Base-by-base conservation (phyloP, 2,797 vertebrate species). In the Valencia hispanica region DNA sequence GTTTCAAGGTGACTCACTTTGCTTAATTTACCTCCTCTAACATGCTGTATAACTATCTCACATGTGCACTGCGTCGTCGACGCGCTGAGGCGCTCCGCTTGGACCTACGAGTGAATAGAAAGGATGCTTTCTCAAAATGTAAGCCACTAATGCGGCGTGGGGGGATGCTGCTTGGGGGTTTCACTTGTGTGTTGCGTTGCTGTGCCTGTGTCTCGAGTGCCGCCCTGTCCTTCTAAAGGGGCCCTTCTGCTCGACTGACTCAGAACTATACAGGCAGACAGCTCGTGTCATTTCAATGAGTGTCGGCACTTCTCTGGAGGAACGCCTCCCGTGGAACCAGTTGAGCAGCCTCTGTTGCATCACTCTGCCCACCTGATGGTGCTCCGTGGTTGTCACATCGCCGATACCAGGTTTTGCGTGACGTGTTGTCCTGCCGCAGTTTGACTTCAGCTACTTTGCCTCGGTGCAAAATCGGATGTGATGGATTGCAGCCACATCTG, bases 291-390 rank as follows among this genome's bases (percentile, higher is more conserved):
- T 91, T 89, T 89, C 89, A 78, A 75, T 88, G 86, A 86, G 79
- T 88, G 88, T 92, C 91, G 88, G 50, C 70, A 72, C 84, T 85
- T n/a, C 83, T 86, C 77, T 68, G 65, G 53, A 86, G 91, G 87
- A 92, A 90, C 80, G 80, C 87, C 84, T 88, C 87, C 83, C 20
- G 91, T 83, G 79, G 91, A 93, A 93, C 93, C 91, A 92, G 94
- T 92, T 86, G 88, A 91, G 88, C 91, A 84, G 85, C 88, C 82
- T 90, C 79, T 87, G 72, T 91, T 91, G 79, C 87, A 86, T 88
- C 88, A 88, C 87, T 70, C 72, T 89, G 80, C 88, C 89, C 91
- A 93, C 91, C 90, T 93, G 89, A 91, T 81, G 84, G 87, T 83
- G 86, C 79, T 68, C 75, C 32, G 79, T 48, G 5, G 76, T 77